Conservation (phyloP, 2,888 invertebrate species). For the Odontocerum albicorne region DNA sequence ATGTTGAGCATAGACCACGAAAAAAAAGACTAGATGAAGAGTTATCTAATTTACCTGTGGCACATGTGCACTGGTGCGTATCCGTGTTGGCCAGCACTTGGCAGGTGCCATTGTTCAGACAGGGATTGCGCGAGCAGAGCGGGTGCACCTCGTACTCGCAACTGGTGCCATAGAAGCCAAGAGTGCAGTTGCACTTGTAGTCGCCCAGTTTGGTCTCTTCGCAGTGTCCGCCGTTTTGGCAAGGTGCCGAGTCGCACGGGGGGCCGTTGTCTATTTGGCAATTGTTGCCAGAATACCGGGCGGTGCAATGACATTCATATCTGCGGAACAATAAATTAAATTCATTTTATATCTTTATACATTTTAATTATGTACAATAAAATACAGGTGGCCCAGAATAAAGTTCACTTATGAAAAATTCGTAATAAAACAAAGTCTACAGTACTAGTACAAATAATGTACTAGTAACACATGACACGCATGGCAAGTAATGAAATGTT, state of each 20-base stretch:
- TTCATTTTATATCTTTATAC: too few relatives aligned
- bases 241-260: conserved; percentile 69
- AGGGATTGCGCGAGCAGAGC: conserved; percentile 74
- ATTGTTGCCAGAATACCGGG: conserved; percentile 84
- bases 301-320: conserved; percentile 83
- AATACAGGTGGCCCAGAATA: too few relatives aligned
- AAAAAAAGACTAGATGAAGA: not conserved
- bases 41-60: conserved; percentile 51
- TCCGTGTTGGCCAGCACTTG: conserved; percentile 61
- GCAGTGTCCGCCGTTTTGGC: conserved; percentile 75
- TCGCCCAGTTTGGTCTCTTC: conserved; percentile 67
- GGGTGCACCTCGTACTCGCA: conserved; percentile 77
- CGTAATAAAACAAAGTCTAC: too few relatives aligned
- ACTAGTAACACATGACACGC: too few relatives aligned
- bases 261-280: conserved; percentile 82
- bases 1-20: conserved; percentile 35
- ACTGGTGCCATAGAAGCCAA: conserved; percentile 65
- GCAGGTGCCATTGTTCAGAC: conserved; percentile 79
- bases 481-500: too few relatives aligned
- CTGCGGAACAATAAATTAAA: conserved; percentile 41
- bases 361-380: too few relatives aligned
- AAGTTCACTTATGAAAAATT: too few relatives aligned
- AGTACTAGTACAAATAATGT: too few relatives aligned
- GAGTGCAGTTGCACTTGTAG: conserved; percentile 70
- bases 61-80: conserved; percentile 60